Evolutionary conservation across 1,140 invertebrate species (phyloP), one percentile per base, ranked within the genome.

Genomic region (Solenopsis fugax): DNA sequence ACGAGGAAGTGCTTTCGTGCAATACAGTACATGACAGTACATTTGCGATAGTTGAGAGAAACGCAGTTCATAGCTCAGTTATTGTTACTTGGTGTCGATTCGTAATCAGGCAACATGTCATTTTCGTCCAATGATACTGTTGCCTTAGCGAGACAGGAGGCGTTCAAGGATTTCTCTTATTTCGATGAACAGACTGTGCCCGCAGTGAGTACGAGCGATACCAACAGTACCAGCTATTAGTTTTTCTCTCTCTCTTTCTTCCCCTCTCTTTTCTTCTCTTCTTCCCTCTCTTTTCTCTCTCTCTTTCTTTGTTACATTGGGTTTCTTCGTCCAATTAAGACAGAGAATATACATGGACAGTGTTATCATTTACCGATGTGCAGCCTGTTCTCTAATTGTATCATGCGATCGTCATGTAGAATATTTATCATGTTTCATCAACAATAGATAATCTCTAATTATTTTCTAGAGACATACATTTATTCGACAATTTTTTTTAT

Each of bases 131-230:
- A 72, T 29, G 73, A 91, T 37, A 89, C 89, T 37, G 75, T 87
- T 13, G 67, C 85, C 0, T 86, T 85, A 56, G 72, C 69, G 24
- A 93, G 90, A 72, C 81, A 91, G 67, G 92, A 94, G 4, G 94
- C 94, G n/a, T 75, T 90, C 2, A 89, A 93, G n/a, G 91, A 92
- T 65, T 95, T 95, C 37, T 65, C 88, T 3, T 91, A 91, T 52
- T 87, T 88, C 64, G 94, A 95, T 54, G 85, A 93, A 12, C 90
- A 94, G 4, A 90, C 94, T 7, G 62, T 89, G 7, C 73, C 93
- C 3, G 56, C 93, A 37, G 94, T 95, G 52, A 94, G 94, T 93
- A 87, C 10, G 0, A 82, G 1, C 10, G 4, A 16, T 9, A 58
- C 10, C 34, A 41, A 7, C 34, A n/a, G 34, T 65, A 65, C 16